Percentiles rank a stretch among this genome's conserved stretches.
Evolutionary conservation across 2,888 invertebrate genomes (phyloP).

Genomic region (Heteromurus nitidus): DNA sequence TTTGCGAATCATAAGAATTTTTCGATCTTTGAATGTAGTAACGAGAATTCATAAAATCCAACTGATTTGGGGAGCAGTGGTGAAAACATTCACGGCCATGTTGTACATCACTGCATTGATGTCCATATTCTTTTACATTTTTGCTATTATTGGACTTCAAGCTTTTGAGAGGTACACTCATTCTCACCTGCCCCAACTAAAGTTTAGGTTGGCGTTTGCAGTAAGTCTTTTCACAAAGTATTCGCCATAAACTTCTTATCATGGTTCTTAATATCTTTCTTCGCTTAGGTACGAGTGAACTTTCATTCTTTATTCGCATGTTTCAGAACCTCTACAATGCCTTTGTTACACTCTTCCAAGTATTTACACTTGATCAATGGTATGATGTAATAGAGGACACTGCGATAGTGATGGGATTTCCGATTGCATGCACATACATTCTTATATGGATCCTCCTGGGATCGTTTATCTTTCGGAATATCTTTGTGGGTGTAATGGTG

Average conservation of each 20-base stretch:
- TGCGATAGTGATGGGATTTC: constrained; percentile 40
- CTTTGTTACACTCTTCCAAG: constrained; percentile 70
- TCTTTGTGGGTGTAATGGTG: constrained; percentile 73
- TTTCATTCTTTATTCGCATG: too few species aligned
- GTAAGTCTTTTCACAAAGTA: too few species aligned
- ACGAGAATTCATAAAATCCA: constrained; percentile 71
- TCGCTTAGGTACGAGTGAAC: too few species aligned
- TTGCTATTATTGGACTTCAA: constrained; percentile 71
- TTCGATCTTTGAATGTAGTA: constrained; percentile 71
- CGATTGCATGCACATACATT: constrained; percentile 57
- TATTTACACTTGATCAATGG: constrained; percentile 73
- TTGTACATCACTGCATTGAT: constrained; percentile 69
- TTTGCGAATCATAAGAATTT: constrained; percentile 70
- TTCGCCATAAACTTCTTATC: constrained; percentile 18
- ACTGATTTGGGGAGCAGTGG: constrained; percentile 71
- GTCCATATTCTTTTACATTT: constrained; percentile 72
- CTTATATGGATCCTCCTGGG: constrained; percentile 71
- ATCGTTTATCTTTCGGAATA: constrained; percentile 72
- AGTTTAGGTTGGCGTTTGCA: constrained; percentile 58
- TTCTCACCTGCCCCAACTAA: constrained; percentile 56
- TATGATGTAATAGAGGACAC: constrained; percentile 64
- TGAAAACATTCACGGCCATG: constrained; percentile 70
- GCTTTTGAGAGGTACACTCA: constrained; percentile 64
- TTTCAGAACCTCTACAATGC: constrained; percentile 62
- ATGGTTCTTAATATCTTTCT: background rate